Conservation (phyloP, 2,888 invertebrate species). For the Masnerella sp. region DNA sequence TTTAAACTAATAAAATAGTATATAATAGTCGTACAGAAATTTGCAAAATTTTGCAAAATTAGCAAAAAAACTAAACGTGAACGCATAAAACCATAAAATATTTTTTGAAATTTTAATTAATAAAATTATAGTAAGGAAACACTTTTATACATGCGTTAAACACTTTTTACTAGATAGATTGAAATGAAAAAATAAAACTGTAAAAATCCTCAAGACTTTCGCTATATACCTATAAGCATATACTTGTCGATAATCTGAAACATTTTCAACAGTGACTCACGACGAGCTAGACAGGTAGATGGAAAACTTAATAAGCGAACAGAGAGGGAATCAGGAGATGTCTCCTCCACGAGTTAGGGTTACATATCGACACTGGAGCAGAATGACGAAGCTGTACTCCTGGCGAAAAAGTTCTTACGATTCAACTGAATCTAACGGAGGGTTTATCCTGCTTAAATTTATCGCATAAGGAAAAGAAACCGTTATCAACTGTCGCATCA, state of each 20-base stretch:
- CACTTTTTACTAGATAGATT: too few relatives aligned
- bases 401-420: slow-evolving; percentile 61
- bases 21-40: too few relatives aligned
- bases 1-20: too few relatives aligned
- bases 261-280: slow-evolving; percentile 71
- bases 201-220: too few relatives aligned
- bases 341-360: slow-evolving; percentile 58
- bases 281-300: slow-evolving; percentile 51
- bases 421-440: slow-evolving; percentile 50
- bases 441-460: slow-evolving; percentile 53
- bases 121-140: too few relatives aligned
- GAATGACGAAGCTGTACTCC: slow-evolving; percentile 63
- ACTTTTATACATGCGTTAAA: too few relatives aligned
- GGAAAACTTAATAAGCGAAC: slow-evolving; percentile 32
- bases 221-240: too few relatives aligned
- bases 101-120: too few relatives aligned
- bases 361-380: slow-evolving; percentile 57
- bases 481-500: slow-evolving; percentile 55
- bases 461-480: slow-evolving; percentile 47
- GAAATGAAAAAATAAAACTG: too few relatives aligned
- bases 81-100: too few relatives aligned
- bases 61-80: too few relatives aligned
- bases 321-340: slow-evolving; percentile 31
- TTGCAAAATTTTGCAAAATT: too few relatives aligned
- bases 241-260: slow-evolving; percentile 66